Conservation (phyloP, 2,888 invertebrate genomes). For the Leptothorax acervorum region DNA sequence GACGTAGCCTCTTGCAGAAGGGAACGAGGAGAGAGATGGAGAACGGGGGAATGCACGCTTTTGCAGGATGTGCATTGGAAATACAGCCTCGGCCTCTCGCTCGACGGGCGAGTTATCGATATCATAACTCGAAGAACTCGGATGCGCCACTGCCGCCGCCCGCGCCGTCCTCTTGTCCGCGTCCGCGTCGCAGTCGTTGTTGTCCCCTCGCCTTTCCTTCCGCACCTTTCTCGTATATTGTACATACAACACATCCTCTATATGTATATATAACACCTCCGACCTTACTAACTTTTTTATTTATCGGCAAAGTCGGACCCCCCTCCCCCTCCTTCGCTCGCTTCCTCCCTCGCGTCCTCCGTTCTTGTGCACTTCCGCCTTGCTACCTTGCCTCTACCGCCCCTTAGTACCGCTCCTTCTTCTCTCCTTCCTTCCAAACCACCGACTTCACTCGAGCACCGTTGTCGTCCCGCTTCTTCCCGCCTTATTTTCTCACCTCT, state of each 20-base stretch:
- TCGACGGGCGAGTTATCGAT: constrained; percentile 78
- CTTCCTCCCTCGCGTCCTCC: constrained; percentile 55
- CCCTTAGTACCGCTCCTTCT: neutral
- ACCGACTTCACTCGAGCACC: constrained; percentile 46
- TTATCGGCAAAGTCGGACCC: constrained; percentile 70
- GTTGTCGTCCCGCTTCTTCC: constrained; percentile 45
- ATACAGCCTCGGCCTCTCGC: constrained; percentile 61
- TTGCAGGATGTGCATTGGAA: constrained; percentile 56
- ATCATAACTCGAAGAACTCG: constrained; percentile 78
- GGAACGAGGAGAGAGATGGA: neutral
- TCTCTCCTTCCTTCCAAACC: constrained; percentile 39
- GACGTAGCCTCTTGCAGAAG: constrained; percentile 17
- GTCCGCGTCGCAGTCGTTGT: constrained; percentile 51
- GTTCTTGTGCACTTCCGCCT: constrained; percentile 59
- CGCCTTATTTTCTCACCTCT: constrained; percentile 44
- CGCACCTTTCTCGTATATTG: constrained; percentile 31
- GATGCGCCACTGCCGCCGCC: constrained; percentile 43
- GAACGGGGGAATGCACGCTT: constrained; percentile 4
- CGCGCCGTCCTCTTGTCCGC: constrained; percentile 44
- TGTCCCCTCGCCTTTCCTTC: constrained; percentile 59
- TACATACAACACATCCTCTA: neutral
- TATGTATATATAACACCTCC: constrained; percentile 60
- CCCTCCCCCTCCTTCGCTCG: constrained; percentile 42
- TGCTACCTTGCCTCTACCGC: constrained; percentile 41
- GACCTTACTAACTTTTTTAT: constrained; percentile 75